Percentiles rank a stretch among this genome's conserved stretches.
Evolutionary conservation across 2,797 vertebrate genomes (phyloP).

Genomic region (Lithobates pipiens): DNA sequence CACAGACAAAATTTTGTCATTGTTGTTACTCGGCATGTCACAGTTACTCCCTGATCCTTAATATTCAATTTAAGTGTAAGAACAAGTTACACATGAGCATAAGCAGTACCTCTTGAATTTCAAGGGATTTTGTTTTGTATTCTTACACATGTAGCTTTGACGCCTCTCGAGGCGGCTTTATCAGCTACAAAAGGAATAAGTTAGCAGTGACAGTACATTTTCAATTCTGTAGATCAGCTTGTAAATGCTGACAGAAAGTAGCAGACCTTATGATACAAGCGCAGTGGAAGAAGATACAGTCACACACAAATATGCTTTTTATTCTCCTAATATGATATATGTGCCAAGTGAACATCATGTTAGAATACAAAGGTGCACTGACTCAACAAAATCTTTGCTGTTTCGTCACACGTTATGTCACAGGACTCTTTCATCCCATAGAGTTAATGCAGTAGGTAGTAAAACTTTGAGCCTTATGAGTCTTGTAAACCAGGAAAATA

Average conservation of each 20-base stretch:
- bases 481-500: slow-evolving; percentile 19
- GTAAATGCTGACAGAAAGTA: slow-evolving; percentile 36
- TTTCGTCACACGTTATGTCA: slow-evolving; percentile 14
- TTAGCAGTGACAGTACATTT: slow-evolving; percentile 51
- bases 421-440: slow-evolving; percentile 18
- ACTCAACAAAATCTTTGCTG: background rate
- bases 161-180: slow-evolving; percentile 41
- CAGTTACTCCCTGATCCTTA: slow-evolving; percentile 4
- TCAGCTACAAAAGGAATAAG: slow-evolving; percentile 54
- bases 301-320: slow-evolving; percentile 18
- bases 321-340: slow-evolving; percentile 22
- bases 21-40: slow-evolving; percentile 10
- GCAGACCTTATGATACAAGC: slow-evolving; percentile 17
- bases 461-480: slow-evolving; percentile 23
- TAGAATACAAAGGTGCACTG: slow-evolving; percentile 14
- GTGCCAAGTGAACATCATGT: slow-evolving; percentile 38
- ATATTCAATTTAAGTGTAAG: slow-evolving; percentile 17
- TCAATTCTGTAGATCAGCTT: slow-evolving; percentile 37
- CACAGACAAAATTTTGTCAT: background rate
- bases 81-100: slow-evolving; percentile 11
- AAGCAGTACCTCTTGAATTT: slow-evolving; percentile 31
- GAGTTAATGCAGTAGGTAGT: slow-evolving; percentile 10
- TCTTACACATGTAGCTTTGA: slow-evolving; percentile 34
- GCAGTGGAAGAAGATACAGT: slow-evolving; percentile 3
- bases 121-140: slow-evolving; percentile 47